Base-by-base conservation (phyloP, 1,140 invertebrate genomes). In the Drosophila bocki region DNA sequence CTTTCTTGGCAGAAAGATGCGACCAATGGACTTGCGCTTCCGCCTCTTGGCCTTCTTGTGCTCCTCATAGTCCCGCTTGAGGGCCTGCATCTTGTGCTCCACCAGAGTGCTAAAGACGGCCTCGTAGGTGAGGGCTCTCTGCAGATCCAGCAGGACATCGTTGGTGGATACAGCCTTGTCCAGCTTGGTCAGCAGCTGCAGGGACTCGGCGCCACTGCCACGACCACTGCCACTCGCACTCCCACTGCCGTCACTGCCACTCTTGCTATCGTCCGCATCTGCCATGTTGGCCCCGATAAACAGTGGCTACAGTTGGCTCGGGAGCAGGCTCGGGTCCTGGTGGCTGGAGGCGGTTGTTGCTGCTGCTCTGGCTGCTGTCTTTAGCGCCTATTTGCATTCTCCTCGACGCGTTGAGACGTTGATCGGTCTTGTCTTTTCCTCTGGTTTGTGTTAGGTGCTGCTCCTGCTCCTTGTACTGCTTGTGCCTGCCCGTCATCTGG, bases 151-250 rank as follows among this genome's bases (percentile, higher is more conserved):
- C 56, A 91, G 54, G 7, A 91, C 76, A 53, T 93, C 92, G 37
- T 91, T 93, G 19, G 92, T 93, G 61, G 91, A 92, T 2, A 93
- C 92, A 1, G 92, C 91, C 81, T 93, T 93, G 64, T 93, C 92
- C 32, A 87, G 63, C 51, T 92, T 92, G 47, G 79, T 87, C 41
- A 91, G 75, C 68, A 88, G 57, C 48, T 79, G 68, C 70, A 87
- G 50, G 13, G 83, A 82, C 8, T 78, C 82, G 17, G 37, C 53
- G 32, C 22, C 58, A 29, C 60, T 75, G 2, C 51, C 65, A 26
- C n/a, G 47, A 19, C 48, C 56, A 56, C 37, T 69, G 12, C 8
- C 33, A 45, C 44, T 48, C 12, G 13, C 61, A 12, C 63, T 63
- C n/a, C 58, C 51, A 3, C 70, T 60, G 44, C 59, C 71, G 41